Evolutionary conservation across 2,113 vertebrate species (phyloP), one percentile per base, ranked within the genome.

Genomic region (Ginglymostoma cirratum): DNA sequence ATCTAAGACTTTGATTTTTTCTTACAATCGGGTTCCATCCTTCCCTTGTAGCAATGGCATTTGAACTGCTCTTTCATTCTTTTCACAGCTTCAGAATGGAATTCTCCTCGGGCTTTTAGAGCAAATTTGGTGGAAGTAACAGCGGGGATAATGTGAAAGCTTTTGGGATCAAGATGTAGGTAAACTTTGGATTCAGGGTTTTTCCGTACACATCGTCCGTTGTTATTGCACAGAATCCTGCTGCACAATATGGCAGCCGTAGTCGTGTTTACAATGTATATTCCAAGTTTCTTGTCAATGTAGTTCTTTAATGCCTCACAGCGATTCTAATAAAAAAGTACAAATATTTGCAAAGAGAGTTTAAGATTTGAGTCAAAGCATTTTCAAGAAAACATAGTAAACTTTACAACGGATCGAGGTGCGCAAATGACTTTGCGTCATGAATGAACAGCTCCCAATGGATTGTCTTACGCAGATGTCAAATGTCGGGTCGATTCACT

Each of bases 21-120:
- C 23, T 70, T 24, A 24, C 98, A 99, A 92, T 15, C 30, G 17
- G 96, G 12, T 0, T 98, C 98, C 0, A 86, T 96, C 98, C 98
- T 99, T 83, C 98, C 98, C 0, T 0, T 86, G 97, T 98, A 99
- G 97, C 99, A 99, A 96, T 86, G 97, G 97, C 98, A 99, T 95
- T 95, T 96, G 96, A 99, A 99, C 0, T 97, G 93, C 0, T 14
- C 55, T 96, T 95, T 34, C 0, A 97, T 97, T 96, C 96, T 96
- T 96, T 97, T 96, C 42, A 97, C 97, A 78, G 98, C 98, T 12
- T 95, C 94, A 6, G 93, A 96, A 3, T 97, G 97, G 70, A 96
- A 97, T 97, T 97, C 96, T 66, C 98, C 98, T 23, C 80, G 97
- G 65, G 98, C 97, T 7, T 30, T n/a, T 90, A 98, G 97, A 27